Conservation (phyloP, 1,140 invertebrate genomes). For the Portunus trituberculatus region DNA sequence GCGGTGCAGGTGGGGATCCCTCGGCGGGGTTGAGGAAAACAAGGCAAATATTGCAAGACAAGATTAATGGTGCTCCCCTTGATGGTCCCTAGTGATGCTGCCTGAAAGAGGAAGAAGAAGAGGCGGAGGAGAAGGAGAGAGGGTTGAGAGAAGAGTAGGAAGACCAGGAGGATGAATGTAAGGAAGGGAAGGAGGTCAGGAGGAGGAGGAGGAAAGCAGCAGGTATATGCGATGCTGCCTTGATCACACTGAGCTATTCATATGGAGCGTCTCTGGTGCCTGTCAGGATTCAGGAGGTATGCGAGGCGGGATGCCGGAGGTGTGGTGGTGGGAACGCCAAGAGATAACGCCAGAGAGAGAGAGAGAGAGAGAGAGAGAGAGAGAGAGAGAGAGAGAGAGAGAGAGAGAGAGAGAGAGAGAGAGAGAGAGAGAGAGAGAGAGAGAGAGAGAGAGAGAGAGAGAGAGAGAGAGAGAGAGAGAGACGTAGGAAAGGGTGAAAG, state of each 20-base stretch:
- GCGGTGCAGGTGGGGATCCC: not conserved
- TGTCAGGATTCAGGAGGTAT: not conserved
- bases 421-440: too few relatives aligned
- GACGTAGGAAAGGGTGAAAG: too few relatives aligned
- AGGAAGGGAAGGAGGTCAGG: not conserved
- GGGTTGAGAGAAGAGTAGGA: not conserved
- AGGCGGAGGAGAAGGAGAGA: not conserved
- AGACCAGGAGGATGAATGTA: not conserved
- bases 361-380: too few relatives aligned
- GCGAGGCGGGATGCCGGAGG: not conserved
- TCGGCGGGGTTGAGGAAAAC: not conserved
- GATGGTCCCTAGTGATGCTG: not conserved
- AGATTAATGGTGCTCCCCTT: slow-evolving; percentile 12
- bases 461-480: too few relatives aligned
- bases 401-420: too few relatives aligned
- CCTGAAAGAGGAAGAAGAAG: not conserved
- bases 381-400: too few relatives aligned
- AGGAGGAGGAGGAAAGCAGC: not conserved
- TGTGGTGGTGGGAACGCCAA: not conserved
- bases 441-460: too few relatives aligned
- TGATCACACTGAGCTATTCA: not conserved
- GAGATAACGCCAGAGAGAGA: too few relatives aligned
- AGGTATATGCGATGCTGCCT: not conserved
- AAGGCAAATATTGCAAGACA: slow-evolving; percentile 22
- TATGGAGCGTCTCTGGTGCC: not conserved